Conservation (phyloP, 2,797 vertebrate species). For the Arctocebus calabarensis region DNA sequence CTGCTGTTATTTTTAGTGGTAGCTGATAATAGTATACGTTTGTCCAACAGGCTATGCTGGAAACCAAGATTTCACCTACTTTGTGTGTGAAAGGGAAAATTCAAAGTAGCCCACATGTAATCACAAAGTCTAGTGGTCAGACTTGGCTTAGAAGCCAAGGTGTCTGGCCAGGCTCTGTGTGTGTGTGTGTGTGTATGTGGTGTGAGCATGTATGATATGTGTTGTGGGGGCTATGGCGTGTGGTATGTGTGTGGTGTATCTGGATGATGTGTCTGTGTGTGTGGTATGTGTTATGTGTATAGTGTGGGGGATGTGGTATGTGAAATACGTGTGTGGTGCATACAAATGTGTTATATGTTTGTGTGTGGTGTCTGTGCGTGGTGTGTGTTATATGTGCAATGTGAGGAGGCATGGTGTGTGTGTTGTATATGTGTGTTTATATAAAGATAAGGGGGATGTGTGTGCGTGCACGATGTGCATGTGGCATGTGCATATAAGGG, state of each 20-base stretch:
- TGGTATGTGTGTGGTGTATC: too few relatives aligned
- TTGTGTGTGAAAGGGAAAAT: background rate
- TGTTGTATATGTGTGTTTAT: too few relatives aligned
- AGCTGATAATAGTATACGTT: background rate
- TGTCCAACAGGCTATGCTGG: background rate
- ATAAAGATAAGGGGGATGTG: too few relatives aligned
- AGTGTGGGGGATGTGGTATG: background rate
- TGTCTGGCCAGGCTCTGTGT: background rate
- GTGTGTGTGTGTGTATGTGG: background rate
- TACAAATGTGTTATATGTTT: too few relatives aligned
- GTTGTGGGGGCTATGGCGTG: background rate
- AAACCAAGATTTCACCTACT: background rate
- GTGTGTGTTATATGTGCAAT: too few relatives aligned
- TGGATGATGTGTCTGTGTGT: background rate
- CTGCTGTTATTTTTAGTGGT: background rate
- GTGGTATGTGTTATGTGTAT: too few relatives aligned
- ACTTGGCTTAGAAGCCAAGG: background rate
- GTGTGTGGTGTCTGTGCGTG: too few relatives aligned
- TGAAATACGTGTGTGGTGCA: background rate
- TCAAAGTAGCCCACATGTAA: background rate
- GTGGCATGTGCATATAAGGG: background rate
- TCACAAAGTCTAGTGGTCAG: background rate
- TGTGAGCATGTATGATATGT: background rate
- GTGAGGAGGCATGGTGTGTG: too few relatives aligned
- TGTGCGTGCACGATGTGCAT: background rate